These are phyloP conservation scores for Cerastoderma edule DNA, from an alignment of 2,888 invertebrate species.

Conservation along the genomic window DNA sequence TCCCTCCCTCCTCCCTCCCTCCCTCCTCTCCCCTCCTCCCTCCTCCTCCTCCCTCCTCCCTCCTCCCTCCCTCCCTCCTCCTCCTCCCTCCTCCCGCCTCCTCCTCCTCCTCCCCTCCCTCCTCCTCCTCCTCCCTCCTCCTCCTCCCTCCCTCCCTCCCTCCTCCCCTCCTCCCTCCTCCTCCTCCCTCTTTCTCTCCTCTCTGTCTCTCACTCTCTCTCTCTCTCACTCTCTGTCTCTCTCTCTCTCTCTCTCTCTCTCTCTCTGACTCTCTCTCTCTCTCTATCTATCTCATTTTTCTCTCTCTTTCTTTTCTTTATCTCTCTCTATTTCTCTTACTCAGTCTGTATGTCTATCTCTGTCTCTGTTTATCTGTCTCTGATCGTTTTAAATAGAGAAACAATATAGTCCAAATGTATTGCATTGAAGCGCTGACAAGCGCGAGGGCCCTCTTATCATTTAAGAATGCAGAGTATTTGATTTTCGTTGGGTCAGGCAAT, in stretches of 20 bases:
- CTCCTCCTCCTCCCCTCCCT: constrained; percentile 23
- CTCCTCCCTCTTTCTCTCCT: too few species aligned
- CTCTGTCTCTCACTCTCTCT: background rate
- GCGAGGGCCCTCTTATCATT: too few species aligned
- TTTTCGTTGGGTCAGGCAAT: too few species aligned
- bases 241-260: constrained; percentile 39
- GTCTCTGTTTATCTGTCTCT: too few species aligned
- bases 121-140: background rate
- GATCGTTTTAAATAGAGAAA: too few species aligned
- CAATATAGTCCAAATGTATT: too few species aligned
- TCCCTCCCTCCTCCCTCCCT: background rate
- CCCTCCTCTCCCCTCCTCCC: background rate
- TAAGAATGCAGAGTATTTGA: too few species aligned
- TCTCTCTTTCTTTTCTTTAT: too few species aligned
- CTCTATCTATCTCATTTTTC: too few species aligned
- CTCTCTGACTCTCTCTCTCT: constrained; percentile 21
- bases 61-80: constrained; percentile 35
- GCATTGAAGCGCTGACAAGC: too few species aligned
- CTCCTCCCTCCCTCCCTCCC: background rate
- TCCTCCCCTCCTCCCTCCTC: background rate
- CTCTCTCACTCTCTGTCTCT: background rate
- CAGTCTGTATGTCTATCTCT: too few species aligned
- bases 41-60: constrained; percentile 22
- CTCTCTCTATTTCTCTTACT: too few species aligned
- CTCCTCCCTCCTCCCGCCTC: constrained; percentile 38